Conservation (phyloP, 2,888 invertebrate species). For the Theretra japonica region DNA sequence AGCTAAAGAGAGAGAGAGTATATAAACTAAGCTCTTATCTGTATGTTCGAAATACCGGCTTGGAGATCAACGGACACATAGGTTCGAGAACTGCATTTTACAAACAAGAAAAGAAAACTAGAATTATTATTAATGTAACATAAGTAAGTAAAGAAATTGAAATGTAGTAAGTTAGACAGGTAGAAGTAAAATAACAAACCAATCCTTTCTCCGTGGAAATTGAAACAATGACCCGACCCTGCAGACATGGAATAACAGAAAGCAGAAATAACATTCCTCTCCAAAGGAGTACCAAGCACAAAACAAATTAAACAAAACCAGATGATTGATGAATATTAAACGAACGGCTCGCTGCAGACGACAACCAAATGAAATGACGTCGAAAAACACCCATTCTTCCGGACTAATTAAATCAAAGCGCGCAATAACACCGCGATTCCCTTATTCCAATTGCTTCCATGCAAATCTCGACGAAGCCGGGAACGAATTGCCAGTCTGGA, state of each 20-base stretch:
- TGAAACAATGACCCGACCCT: too few species aligned
- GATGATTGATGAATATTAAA: constrained; percentile 31
- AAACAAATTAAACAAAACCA: constrained; percentile 24
- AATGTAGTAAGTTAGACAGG: too few species aligned
- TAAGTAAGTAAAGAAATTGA: too few species aligned
- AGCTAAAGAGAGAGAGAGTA: too few species aligned
- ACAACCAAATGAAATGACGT: constrained; percentile 39
- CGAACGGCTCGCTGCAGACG: constrained; percentile 12
- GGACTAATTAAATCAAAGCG: constrained; percentile 71
- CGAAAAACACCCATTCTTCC: constrained; percentile 63
- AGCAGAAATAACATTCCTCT: constrained; percentile 7
- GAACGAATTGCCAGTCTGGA: constrained; percentile 58
- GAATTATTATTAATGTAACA: too few species aligned
- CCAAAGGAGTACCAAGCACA: neutral
- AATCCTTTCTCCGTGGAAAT: too few species aligned
- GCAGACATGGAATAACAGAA: neutral
- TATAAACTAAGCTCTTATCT: too few species aligned
- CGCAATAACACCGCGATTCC: constrained; percentile 62
- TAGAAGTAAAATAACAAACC: too few species aligned
- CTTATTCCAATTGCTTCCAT: constrained; percentile 75
- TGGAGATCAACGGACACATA: too few species aligned
- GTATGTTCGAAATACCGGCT: too few species aligned
- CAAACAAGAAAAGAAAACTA: too few species aligned
- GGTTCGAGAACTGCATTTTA: too few species aligned
- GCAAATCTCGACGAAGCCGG: constrained; percentile 71